Base-by-base conservation (phyloP, 1,140 invertebrate species). In the Tetramorium simillimum region DNA sequence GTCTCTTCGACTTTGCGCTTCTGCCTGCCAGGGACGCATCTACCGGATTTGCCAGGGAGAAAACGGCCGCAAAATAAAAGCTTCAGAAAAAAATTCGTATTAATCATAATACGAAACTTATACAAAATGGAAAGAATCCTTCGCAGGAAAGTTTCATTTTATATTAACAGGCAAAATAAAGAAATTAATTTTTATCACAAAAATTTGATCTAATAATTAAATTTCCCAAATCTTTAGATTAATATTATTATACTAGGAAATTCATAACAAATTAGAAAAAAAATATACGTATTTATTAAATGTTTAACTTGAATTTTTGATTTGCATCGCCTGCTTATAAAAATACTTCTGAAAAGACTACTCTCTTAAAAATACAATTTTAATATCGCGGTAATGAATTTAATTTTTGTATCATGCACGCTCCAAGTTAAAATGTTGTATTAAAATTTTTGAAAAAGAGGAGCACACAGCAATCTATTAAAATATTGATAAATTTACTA, bases 1-100 rank as follows among this genome's bases (percentile, higher is more conserved):
- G 80, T 87, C 81, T 85, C 70, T 69, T 73, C 73, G 85, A 56
- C 72, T 88, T 76, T 72, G 60, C 62, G 49, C 46, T 63, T 73
- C 70, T 81, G 72, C 67, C 75, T 72, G 21, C 65, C 80, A 72
- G 80, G 80, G 53, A 33, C 78, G 67, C 51, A 60, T 62, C 67
- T 21, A 28, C 14, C 46, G n/a, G n/a, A 81, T 56, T 69, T 53
- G 21, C 21, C 63, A 40, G 10, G 21, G 40, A 21, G 33, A 33
- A 33, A 33, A 58, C 21, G 16, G 37, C 2, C 49, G 51, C 24
- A 3, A 82, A 73, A 43, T 56, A 9, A 33, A 46, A 46, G 18
- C n/a, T 24, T 18, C 9, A 16, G 24, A 18, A 10, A 46, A 18
- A 10, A 46, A 82, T 65, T n/a, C 33, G 14, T 46, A 33, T 33